phyloP scores from a whole-genome alignment of 2,113 vertebrate species.

The Tiliqua scincoides region DNA sequence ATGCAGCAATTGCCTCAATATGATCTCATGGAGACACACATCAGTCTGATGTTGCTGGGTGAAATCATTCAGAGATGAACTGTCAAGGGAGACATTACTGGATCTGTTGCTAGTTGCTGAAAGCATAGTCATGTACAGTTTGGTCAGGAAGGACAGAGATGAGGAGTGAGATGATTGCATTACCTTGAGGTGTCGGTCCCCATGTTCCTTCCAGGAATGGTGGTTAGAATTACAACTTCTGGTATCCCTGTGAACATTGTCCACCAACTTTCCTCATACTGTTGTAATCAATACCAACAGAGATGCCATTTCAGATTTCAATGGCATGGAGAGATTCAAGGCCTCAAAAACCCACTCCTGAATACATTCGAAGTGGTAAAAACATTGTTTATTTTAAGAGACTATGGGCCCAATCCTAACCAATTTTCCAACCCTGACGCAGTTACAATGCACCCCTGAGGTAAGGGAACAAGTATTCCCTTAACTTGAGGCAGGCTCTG shows the following conservation, averaged over 20 bases:
- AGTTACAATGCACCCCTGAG: too few species aligned
- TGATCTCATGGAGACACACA: not conserved
- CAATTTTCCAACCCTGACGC: too few species aligned
- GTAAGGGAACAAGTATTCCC: too few species aligned
- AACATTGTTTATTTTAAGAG: not conserved
- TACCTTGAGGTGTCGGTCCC: not conserved
- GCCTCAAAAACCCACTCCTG: not conserved
- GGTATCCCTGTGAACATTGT: accelerated
- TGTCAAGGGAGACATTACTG: not conserved
- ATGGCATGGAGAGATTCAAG: not conserved
- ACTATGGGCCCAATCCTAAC: not conserved
- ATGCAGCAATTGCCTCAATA: accelerated
- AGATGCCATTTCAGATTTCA: not conserved
- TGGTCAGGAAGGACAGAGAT: slow-evolving; percentile 7
- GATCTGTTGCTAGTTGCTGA: not conserved
- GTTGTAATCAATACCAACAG: not conserved
- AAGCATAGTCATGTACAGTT: not conserved
- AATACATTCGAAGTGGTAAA: not conserved
- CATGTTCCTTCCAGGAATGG: not conserved
- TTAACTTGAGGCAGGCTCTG: too few species aligned
- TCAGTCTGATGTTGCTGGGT: not conserved
- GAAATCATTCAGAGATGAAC: not conserved
- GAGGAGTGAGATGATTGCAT: not conserved
- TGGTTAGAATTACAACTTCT: slow-evolving; percentile 42
- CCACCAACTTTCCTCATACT: not conserved